Conservation (phyloP, 2,797 vertebrate species). For the Neomorphus geoffroyi region DNA sequence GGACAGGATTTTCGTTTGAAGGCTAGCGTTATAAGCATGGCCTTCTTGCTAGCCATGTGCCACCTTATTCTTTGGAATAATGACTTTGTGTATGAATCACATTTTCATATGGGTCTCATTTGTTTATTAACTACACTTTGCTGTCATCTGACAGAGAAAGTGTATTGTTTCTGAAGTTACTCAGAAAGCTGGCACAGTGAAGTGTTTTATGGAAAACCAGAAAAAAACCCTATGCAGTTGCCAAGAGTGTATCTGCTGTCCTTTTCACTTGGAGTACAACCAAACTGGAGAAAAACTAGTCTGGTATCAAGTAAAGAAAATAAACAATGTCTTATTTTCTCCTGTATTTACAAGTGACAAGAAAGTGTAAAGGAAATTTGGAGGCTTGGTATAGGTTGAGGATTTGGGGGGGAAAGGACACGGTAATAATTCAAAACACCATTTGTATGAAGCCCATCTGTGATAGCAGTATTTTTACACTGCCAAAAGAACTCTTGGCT, state of each 20-base stretch:
- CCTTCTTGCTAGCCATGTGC: neutral
- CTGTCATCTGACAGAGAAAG: slow-evolving; percentile 29
- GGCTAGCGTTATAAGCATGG: neutral
- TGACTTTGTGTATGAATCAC: neutral
- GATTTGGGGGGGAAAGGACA: neutral
- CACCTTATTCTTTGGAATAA: neutral
- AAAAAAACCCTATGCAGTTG: neutral
- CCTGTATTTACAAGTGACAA: neutral
- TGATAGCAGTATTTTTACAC: neutral
- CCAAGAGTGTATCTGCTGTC: slow-evolving; percentile 49
- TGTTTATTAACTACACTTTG: neutral
- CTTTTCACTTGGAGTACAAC: slow-evolving; percentile 64
- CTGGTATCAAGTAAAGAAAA: slow-evolving; percentile 16
- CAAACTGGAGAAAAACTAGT: slow-evolving; percentile 28
- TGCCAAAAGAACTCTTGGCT: neutral
- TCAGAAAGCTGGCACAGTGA: slow-evolving; percentile 19
- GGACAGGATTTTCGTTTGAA: neutral
- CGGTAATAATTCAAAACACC: neutral
- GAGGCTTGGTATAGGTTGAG: neutral
- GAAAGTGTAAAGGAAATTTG: neutral
- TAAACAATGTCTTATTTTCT: slow-evolving; percentile 28
- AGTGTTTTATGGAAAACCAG: neutral
- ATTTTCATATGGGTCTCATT: slow-evolving; percentile 13
- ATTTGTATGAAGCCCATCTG: neutral
- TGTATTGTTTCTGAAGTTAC: slow-evolving; percentile 20